phyloP scores from a whole-genome alignment of 1,140 invertebrate species.

The Zelostemma sp. region DNA sequence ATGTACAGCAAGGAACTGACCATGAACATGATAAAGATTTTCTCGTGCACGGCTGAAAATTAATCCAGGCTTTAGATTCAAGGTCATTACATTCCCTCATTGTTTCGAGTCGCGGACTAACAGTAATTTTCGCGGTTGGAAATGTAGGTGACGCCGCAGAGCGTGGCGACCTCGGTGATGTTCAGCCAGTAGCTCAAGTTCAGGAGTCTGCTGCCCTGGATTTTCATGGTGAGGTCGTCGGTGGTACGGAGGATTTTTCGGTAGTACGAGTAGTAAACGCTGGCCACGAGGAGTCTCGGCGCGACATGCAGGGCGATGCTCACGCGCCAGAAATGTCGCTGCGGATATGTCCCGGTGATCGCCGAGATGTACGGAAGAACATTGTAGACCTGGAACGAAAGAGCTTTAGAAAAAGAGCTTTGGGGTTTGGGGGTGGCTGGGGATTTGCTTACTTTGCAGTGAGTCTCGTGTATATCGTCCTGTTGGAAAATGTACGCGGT shows the following conservation, averaged over 20 bases:
- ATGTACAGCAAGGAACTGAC: conserved; percentile 87
- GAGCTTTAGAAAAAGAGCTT: conserved; percentile 8
- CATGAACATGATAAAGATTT: conserved; percentile 95
- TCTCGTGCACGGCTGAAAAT: conserved; percentile 88
- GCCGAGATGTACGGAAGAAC: conserved; percentile 93
- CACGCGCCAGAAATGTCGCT: conserved; percentile 92
- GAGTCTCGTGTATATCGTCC: conserved; percentile 93
- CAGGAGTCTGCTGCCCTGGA: conserved; percentile 73
- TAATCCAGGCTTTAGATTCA: not conserved
- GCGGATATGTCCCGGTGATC: conserved; percentile 90
- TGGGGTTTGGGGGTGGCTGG: too few relatives aligned
- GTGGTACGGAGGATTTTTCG: conserved; percentile 75
- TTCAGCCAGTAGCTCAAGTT: conserved; percentile 87
- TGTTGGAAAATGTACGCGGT: conserved; percentile 90
- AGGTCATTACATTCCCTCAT: not conserved
- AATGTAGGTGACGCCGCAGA: conserved; percentile 92
- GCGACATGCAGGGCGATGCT: conserved; percentile 91
- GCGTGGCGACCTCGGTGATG: conserved; percentile 84
- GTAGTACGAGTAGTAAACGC: conserved; percentile 87
- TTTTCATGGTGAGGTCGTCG: conserved; percentile 68
- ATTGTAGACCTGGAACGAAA: conserved; percentile 83
- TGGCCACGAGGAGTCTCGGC: conserved; percentile 87
- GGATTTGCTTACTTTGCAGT: conserved; percentile 88
- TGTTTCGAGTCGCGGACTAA: too few relatives aligned
- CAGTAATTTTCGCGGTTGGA: conserved; percentile 95